A percentile compares a stretch with the other conserved stretches of the same genome.
Evolutionary conservation across 2,113 vertebrate species (phyloP).

Genomic region (Scopus umbretta): DNA sequence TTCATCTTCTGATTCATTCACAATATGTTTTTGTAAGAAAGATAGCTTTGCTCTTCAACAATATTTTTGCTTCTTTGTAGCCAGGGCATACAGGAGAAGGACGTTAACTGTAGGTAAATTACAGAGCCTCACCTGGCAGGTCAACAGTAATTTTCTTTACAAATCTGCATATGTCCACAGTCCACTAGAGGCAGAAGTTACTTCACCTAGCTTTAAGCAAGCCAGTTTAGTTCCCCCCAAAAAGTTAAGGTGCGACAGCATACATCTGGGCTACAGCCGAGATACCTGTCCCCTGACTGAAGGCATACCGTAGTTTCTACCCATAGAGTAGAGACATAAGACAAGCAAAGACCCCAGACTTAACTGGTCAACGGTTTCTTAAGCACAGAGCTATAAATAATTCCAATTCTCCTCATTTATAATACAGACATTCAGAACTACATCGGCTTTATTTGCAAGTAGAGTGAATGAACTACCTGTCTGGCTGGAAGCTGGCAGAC

Average conservation of each 20-base stretch:
- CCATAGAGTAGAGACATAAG: fast-evolving
- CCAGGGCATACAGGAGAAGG: not conserved
- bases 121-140: fast-evolving
- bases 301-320: not conserved
- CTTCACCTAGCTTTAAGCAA: not conserved
- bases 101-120: not conserved
- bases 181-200: not conserved
- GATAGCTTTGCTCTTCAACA: not conserved
- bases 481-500: not conserved
- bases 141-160: not conserved
- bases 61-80: not conserved
- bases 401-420: not conserved
- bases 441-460: not conserved
- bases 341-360: not conserved
- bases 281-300: too few relatives aligned
- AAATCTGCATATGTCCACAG: not conserved
- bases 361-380: not conserved
- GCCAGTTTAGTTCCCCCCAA: not conserved
- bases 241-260: not conserved
- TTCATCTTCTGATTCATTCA: not conserved
- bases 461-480: not conserved
- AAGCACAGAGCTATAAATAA: not conserved
- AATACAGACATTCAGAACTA: not conserved
- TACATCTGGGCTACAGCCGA: not conserved
- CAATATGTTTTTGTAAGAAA: not conserved